Conservation (phyloP, 2,888 invertebrate species). For the Dicyrtomina minuta region DNA sequence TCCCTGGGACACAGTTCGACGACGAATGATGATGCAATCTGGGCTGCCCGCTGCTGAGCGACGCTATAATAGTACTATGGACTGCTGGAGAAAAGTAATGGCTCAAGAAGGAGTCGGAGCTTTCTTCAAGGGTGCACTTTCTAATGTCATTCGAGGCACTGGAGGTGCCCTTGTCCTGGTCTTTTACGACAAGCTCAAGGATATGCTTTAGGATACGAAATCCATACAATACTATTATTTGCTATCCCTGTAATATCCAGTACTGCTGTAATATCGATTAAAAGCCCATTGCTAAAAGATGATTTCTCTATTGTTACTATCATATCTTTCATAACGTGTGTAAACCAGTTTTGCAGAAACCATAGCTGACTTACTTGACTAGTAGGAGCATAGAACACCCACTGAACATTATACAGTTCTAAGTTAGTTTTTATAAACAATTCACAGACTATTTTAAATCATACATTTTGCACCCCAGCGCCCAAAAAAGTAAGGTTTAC, state of each 20-base stretch:
- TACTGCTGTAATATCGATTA: background rate
- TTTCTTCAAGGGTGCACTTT: constrained; percentile 63
- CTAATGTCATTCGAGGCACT: constrained; percentile 60
- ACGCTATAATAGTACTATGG: constrained; percentile 60
- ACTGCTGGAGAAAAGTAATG: constrained; percentile 61
- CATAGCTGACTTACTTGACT: no score
- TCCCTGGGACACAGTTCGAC: constrained; percentile 64
- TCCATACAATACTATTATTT: constrained; percentile 3
- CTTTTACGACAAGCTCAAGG: constrained; percentile 60
- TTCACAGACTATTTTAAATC: no score
- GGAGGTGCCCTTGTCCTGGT: constrained; percentile 62
- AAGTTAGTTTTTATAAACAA: no score
- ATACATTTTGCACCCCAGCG: no score
- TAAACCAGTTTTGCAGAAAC: no score
- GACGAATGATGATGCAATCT: constrained; percentile 65
- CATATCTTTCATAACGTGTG: no score
- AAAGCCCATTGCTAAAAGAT: background rate
- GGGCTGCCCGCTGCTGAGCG: constrained; percentile 56
- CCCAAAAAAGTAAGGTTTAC: no score
- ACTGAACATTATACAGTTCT: no score
- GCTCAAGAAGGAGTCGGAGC: constrained; percentile 61
- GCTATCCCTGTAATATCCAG: background rate
- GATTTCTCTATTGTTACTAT: no score
- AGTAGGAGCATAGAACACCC: no score
- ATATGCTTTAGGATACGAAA: constrained; percentile 38